phyloP scores from a whole-genome alignment of 2,888 invertebrate species.

The Beris morrisii region DNA sequence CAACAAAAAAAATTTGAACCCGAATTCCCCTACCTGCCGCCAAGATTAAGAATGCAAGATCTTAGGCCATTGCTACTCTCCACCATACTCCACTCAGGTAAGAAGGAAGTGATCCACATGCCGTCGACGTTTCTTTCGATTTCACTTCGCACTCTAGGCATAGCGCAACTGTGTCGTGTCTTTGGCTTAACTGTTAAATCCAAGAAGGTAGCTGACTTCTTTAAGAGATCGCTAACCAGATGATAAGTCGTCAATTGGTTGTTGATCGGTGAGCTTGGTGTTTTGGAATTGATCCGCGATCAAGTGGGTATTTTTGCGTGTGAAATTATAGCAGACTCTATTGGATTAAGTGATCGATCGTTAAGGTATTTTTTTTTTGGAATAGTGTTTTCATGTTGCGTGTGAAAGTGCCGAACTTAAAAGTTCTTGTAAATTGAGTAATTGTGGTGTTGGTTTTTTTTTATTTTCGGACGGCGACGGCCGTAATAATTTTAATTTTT shows the following conservation, averaged over 20 bases:
- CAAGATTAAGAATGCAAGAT: too few relatives aligned
- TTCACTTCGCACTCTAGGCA: slow-evolving; percentile 22
- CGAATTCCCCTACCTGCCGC: too few relatives aligned
- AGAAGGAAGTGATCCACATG: slow-evolving; percentile 31
- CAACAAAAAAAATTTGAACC: too few relatives aligned
- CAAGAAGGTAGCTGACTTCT: slow-evolving; percentile 33
- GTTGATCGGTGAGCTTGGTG: slow-evolving; percentile 32
- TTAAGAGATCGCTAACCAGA: slow-evolving; percentile 25
- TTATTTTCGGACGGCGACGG: background rate
- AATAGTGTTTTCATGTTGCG: background rate
- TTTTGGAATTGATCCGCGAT: slow-evolving; percentile 21
- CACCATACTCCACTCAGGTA: background rate
- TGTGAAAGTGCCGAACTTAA: background rate
- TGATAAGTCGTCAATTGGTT: slow-evolving; percentile 33
- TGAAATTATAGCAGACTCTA: background rate
- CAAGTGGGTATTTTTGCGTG: slow-evolving; percentile 14
- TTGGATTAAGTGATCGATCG: background rate
- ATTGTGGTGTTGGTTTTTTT: background rate
- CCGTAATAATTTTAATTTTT: too few relatives aligned
- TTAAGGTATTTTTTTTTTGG: background rate
- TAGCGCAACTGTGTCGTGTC: slow-evolving; percentile 22
- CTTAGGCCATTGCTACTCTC: too few relatives aligned
- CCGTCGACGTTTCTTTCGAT: slow-evolving; percentile 30
- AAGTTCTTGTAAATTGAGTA: background rate
- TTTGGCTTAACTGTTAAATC: slow-evolving; percentile 30